Evolutionary conservation across 2,797 vertebrate species (phyloP).

Genomic region (Pangasius larnaudii): DNA sequence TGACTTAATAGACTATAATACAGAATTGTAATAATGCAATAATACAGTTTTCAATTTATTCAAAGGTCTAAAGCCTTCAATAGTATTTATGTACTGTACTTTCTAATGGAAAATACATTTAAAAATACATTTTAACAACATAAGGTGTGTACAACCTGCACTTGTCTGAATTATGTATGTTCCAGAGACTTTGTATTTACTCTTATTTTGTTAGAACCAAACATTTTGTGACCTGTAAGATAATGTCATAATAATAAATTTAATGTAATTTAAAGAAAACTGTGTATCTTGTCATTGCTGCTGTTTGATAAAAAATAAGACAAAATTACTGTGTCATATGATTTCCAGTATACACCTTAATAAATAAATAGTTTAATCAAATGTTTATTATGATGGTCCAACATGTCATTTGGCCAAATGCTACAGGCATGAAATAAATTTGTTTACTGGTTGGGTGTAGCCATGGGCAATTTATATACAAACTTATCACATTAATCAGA

Average conservation of each 20-base stretch:
- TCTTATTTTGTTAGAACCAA: conserved; percentile 63
- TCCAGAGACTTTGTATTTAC: conserved; percentile 61
- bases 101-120: conserved; percentile 61
- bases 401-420: conserved; percentile 13
- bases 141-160: conserved; percentile 51
- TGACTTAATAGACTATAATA: conserved; percentile 40
- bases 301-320: not conserved
- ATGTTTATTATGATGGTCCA: conserved; percentile 4
- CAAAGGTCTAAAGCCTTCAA: conserved; percentile 58
- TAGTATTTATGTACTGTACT: conserved; percentile 65
- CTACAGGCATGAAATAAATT: conserved; percentile 6
- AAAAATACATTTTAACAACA: conserved; percentile 36
- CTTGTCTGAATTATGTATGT: conserved; percentile 54
- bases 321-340: not conserved
- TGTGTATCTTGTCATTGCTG: conserved; percentile 24
- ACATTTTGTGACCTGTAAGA: conserved; percentile 59
- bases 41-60: conserved; percentile 55
- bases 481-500: not conserved
- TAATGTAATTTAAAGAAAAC: conserved; percentile 54
- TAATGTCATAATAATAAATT: conserved; percentile 60
- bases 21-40: conserved; percentile 76
- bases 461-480: not conserved
- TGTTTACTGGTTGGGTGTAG: not conserved
- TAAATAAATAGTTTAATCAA: conserved; percentile 5
- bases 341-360: conserved; percentile 1